Conservation (phyloP, 1,140 invertebrate genomes). For the Musca vetustissima region DNA sequence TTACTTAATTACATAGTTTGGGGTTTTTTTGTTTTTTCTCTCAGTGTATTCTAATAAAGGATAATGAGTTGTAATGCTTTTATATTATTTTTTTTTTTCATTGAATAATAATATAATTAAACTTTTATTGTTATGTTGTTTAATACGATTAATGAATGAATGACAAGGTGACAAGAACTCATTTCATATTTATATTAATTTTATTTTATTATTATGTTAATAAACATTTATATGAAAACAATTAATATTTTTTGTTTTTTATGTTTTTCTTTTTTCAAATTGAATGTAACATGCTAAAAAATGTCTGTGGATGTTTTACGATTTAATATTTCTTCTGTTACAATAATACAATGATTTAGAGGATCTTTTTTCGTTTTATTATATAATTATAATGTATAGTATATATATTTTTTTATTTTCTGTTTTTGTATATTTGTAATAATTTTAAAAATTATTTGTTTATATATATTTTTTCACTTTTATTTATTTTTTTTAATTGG, state of each 20-base stretch:
- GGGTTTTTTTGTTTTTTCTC: constrained; percentile 26
- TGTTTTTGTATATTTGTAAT: constrained; percentile 15
- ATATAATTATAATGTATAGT: not conserved
- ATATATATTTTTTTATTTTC: constrained; percentile 14
- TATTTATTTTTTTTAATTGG: constrained; percentile 53
- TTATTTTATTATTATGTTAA: constrained; percentile 30
- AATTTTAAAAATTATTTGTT: constrained; percentile 24
- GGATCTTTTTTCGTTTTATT: not conserved
- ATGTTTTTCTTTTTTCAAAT: not conserved
- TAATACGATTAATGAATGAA: constrained; percentile 24
- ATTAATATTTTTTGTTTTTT: not conserved
- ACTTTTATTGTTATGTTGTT: constrained; percentile 2
- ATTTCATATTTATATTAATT: constrained; percentile 35
- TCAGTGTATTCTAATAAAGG: constrained; percentile 7
- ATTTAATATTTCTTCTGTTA: not conserved
- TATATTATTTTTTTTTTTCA: not conserved
- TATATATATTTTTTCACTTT: no score
- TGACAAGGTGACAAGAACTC: constrained; percentile 39
- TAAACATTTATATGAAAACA: constrained; percentile 21
- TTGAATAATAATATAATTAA: no score
- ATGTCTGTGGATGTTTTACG: not conserved
- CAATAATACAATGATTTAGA: constrained; percentile 10
- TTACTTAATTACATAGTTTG: constrained; percentile 22
- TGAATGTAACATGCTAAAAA: constrained; percentile 15
- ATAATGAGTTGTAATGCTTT: not conserved